phyloP scores from a whole-genome alignment of 2,113 vertebrate genomes.

The Pachycephala philippinensis region DNA sequence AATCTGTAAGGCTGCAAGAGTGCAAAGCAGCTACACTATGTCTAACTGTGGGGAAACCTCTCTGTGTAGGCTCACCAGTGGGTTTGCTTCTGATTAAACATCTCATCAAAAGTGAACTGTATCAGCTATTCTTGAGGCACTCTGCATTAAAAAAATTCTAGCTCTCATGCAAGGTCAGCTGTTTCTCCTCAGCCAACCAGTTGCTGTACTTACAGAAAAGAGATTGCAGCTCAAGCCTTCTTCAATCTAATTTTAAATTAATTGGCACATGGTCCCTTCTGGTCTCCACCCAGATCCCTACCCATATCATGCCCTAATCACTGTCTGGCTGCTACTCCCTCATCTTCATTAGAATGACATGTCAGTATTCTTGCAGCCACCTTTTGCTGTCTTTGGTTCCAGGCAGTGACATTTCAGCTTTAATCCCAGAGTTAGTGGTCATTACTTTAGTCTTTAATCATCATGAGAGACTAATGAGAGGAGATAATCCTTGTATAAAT shows the following conservation, averaged over 20 bases:
- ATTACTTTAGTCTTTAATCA: slow-evolving; percentile 45
- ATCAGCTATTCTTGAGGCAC: background rate
- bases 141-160: background rate
- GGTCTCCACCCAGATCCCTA: background rate
- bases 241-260: background rate
- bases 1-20: background rate
- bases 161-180: background rate
- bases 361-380: background rate
- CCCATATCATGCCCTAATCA: background rate
- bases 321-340: background rate
- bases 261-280: background rate
- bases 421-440: slow-evolving; percentile 13
- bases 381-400: background rate
- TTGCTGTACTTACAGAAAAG: background rate
- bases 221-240: background rate
- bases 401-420: slow-evolving; percentile 31
- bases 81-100: background rate
- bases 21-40: background rate
- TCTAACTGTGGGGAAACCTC: background rate
- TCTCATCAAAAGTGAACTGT: background rate
- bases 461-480: background rate
- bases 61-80: background rate
- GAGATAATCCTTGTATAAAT: slow-evolving; percentile 19
- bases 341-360: background rate
- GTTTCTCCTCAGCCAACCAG: background rate